Base-by-base conservation (phyloP, 1,140 invertebrate genomes). In the Drosophila punjabiensis region DNA sequence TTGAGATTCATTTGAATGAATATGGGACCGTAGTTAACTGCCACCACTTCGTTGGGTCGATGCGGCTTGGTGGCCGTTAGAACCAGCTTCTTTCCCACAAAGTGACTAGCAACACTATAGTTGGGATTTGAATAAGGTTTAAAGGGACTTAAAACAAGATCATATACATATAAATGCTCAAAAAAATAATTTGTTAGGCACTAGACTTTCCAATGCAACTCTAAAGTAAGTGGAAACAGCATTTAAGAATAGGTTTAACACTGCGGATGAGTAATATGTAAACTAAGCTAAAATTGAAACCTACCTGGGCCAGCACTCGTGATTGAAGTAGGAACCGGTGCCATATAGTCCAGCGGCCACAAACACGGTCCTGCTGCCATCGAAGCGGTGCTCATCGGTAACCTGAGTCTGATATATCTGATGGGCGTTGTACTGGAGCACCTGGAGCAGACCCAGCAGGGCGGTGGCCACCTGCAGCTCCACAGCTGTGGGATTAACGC, bases 381-480 rank as follows among this genome's bases (percentile, higher is more conserved):
- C 93, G 79, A 96, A 95, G 67, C 87, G 85, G 75, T 95, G 94
- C 13, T 94, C 81, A 6, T 91, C 91, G 10, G 92, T 93, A 11
- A 95, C 86, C 2, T 94, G 82, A 0, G 96, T 96, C 87, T 98
- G 97, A 68, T 96, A 96, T n/a, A 98, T 95, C 93, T 98, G 97
- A 92, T 98, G 97, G 2, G 97, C 97, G 93, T 98, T 98, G 93
- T 98, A 98, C 78, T 98, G 97, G 4, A 98, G 92, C 53, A 98
- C 94, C 93, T 97, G 96, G 4, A 98, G 94, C 83, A 97, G 95
- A 39, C 95, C 95, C 2, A 97, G 92, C 18, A 98, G 92, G 18
- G 97, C 93, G 16, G 95, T 94, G 11, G 94, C 95, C 28, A 96
- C 94, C 45, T 94, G 93, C 28, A 94, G 91, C 85, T 96, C 95